Evolutionary conservation across 2,888 invertebrate species (phyloP), one percentile per base, ranked within the genome.

Genomic region (Pecten maximus): DNA sequence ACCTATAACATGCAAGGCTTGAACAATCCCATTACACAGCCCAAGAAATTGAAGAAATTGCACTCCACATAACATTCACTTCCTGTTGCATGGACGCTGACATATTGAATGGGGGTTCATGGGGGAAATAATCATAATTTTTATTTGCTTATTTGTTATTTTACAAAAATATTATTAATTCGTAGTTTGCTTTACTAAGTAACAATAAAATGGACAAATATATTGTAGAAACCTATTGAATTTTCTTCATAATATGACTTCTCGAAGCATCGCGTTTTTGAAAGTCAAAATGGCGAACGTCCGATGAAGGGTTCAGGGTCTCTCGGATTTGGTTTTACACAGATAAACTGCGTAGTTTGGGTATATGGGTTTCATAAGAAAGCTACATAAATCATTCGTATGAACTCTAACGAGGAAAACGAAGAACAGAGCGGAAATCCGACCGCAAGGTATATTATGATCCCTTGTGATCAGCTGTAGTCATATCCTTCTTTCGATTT

Each of bases 371-470:
- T 74, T 74, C 74, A 74, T 74, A 74, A 89, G 40, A 90, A 87
- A 87, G 60, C n/a, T 10, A 35, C 48, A 40, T 88, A 44, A 91
- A 90, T 44, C n/a, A 60, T 93, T 94, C 95, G 94, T 96, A 96
- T 96, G 96, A 96, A 94, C 96, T 95, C 96, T 93, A 94, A 95
- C 91, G 94, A 94, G 92, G 92, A 94, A 89, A 91, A 92, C 89
- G 93, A 93, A 92, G 94, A 94, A 93, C 95, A 95, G 92, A 94
- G 95, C 94, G 96, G 96, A 95, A 94, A 93, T 89, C 94, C 94
- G 94, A 95, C 96, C 95, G 96, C 95, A 93, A 96, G 96, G 96
- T 96, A 90, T 35, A 39, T 90, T 54, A 16, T 91, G 40, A 48
- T 88, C 39, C 39, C 28, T 74, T 48, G 28, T n/a, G 23, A 60